These are phyloP conservation scores for Geophilus truncorum DNA, from an alignment of 2,888 invertebrate species.

Conservation along the genomic window DNA sequence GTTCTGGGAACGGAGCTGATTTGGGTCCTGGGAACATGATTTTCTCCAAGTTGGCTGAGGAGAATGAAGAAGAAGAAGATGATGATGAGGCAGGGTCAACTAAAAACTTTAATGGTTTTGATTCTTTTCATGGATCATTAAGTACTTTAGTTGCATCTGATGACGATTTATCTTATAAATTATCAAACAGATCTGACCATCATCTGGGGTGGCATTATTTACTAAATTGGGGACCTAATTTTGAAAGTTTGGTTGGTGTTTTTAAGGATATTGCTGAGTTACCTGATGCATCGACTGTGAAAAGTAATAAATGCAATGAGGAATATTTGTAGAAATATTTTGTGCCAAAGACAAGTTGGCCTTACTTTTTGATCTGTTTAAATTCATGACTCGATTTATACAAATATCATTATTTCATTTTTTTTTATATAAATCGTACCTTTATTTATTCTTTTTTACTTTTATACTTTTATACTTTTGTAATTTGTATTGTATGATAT, in stretches of 20 bases:
- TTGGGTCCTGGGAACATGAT: conserved; percentile 55
- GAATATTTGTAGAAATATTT: neutral
- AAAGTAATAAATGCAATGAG: neutral
- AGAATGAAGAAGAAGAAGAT: conserved; percentile 40
- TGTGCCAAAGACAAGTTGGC: neutral
- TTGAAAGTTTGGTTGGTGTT: conserved; percentile 89
- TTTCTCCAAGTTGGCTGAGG: conserved; percentile 53
- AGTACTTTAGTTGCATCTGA: conserved; percentile 91
- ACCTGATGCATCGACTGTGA: conserved; percentile 58
- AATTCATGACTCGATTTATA: neutral
- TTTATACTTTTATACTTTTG: neutral
- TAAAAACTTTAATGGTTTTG: conserved; percentile 75
- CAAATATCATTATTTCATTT: neutral
- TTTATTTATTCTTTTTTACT: neutral
- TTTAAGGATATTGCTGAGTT: conserved; percentile 94
- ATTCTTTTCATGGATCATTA: conserved; percentile 87
- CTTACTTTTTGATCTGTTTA: neutral
- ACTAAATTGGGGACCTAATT: conserved; percentile 94
- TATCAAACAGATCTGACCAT: conserved; percentile 59
- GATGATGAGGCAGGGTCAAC: conserved; percentile 45
- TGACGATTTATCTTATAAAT: conserved; percentile 68
- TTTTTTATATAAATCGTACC: too few species aligned
- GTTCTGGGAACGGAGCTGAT: neutral
- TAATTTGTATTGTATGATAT: neutral
- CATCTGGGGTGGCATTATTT: conserved; percentile 89